Evolutionary conservation across 2,888 invertebrate genomes (phyloP).

Genomic region (Lepidochitona cinerea): DNA sequence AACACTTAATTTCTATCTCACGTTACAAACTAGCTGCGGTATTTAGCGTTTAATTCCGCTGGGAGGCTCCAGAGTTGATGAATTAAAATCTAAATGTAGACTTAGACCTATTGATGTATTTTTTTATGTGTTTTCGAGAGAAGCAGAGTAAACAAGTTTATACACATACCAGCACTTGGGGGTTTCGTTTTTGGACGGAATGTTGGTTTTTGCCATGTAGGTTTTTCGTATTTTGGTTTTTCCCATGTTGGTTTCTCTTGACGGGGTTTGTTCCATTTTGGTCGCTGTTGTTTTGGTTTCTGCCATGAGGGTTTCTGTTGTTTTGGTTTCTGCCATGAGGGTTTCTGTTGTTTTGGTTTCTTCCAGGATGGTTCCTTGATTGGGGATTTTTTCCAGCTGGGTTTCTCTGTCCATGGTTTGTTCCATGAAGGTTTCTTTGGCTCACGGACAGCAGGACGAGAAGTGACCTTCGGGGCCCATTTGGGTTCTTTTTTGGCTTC

Average conservation of each 20-base stretch:
- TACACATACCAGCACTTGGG: conserved; percentile 18
- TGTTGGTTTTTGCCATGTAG: conserved; percentile 19
- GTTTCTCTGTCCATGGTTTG: too few relatives aligned
- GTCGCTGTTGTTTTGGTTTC: background rate
- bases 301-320: conserved; percentile 8
- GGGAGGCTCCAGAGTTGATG: too few relatives aligned
- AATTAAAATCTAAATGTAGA: too few relatives aligned
- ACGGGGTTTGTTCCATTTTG: background rate
- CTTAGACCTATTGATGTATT: too few relatives aligned
- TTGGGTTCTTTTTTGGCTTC: background rate
- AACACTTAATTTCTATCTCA: too few relatives aligned
- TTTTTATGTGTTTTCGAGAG: too few relatives aligned
- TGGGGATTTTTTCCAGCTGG: too few relatives aligned
- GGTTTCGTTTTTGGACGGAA: conserved; percentile 6
- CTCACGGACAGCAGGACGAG: background rate
- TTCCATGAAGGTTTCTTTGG: background rate
- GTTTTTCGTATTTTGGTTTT: conserved; percentile 3
- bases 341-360: too few relatives aligned
- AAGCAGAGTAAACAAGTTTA: too few relatives aligned
- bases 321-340: too few relatives aligned
- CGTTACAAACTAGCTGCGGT: too few relatives aligned
- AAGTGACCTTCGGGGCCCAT: background rate
- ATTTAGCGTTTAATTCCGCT: too few relatives aligned
- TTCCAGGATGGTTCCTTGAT: background rate
- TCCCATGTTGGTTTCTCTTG: conserved; percentile 9